A percentile compares a stretch with the other conserved stretches of the same genome.
Evolutionary conservation across 2,113 vertebrate species (phyloP).

Genomic region (Petaurus breviceps): DNA sequence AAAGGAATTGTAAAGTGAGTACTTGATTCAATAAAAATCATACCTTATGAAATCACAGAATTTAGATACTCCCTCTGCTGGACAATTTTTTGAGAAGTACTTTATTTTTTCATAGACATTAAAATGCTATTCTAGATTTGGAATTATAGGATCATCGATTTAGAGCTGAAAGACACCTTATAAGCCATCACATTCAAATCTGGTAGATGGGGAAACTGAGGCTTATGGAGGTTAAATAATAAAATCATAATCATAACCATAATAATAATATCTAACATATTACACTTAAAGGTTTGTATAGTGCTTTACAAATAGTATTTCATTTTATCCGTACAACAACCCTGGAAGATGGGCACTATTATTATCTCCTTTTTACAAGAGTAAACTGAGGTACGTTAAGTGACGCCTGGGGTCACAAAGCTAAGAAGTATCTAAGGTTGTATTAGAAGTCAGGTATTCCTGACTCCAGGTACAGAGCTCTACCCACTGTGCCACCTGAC

Average conservation of each 20-base stretch:
- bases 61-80: conserved; percentile 81
- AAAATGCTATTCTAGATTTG: conserved; percentile 12
- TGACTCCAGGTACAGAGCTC: neutral
- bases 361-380: neutral
- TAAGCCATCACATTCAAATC: neutral
- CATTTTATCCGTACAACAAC: neutral
- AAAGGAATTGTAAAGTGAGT: neutral
- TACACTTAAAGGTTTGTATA: neutral
- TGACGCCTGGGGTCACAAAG: neutral
- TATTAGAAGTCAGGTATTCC: neutral
- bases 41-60: conserved; percentile 13
- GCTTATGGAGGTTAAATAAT: neutral
- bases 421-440: neutral
- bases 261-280: neutral
- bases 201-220: neutral
- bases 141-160: neutral
- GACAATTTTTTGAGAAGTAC: conserved; percentile 49
- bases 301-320: neutral
- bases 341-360: neutral
- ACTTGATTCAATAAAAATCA: conserved; percentile 3
- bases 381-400: neutral
- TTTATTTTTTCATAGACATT: neutral
- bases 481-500: neutral
- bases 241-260: neutral
- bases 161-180: neutral